phyloP scores from a whole-genome alignment of 1,140 invertebrate genomes.

The Ditylenchus dipsaci region DNA sequence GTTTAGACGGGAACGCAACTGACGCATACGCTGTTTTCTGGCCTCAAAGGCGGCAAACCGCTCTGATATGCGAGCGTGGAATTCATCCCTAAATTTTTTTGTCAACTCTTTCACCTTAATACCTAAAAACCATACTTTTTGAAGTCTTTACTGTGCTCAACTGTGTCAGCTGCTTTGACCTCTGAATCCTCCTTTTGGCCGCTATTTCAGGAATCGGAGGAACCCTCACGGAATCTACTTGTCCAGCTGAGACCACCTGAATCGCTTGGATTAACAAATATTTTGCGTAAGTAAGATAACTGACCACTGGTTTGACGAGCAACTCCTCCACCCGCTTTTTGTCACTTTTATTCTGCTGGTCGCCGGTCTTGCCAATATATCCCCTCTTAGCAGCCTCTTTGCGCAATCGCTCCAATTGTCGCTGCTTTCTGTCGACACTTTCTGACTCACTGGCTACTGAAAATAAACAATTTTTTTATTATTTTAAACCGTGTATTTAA shows the following conservation, averaged over 20 bases:
- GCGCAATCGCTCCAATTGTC: slow-evolving; percentile 25
- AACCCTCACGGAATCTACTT: no score
- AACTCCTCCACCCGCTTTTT: neutral
- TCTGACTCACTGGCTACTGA: slow-evolving; percentile 15
- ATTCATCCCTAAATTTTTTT: slow-evolving; percentile 24
- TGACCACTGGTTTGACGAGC: neutral
- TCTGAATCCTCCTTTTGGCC: no score
- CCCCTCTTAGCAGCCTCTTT: slow-evolving; percentile 22
- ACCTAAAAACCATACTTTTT: no score
- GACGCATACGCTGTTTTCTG: slow-evolving; percentile 30
- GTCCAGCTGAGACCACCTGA: no score
- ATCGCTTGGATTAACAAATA: no score
- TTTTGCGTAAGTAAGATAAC: neutral
- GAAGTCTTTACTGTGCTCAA: no score
- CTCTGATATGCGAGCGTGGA: slow-evolving; percentile 27
- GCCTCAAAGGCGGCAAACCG: slow-evolving; percentile 29
- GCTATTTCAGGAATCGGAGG: no score
- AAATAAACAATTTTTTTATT: neutral
- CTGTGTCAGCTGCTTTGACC: no score
- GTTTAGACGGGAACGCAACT: slow-evolving; percentile 14
- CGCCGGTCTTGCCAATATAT: neutral
- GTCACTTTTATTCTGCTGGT: neutral
- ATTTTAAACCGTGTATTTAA: no score
- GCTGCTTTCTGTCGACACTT: slow-evolving; percentile 22
- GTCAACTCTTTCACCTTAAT: no score